Percentiles rank a stretch among this genome's conserved stretches.
phyloP scores from a whole-genome alignment of 2,888 invertebrate species.

The Cactoblastis cactorum region DNA sequence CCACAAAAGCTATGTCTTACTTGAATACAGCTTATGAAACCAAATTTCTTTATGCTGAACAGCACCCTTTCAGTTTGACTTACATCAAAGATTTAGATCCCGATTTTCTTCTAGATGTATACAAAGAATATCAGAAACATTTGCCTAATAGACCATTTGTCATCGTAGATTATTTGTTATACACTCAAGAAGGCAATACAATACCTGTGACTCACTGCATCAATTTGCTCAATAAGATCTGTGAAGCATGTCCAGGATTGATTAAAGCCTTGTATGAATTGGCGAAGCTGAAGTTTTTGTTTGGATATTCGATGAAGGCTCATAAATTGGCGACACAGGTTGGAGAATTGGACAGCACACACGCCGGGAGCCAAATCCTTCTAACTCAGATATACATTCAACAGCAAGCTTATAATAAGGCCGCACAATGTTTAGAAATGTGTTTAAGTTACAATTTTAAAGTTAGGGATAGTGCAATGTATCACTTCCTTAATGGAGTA shows the following conservation, averaged over 20 bases:
- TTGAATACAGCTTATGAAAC: conserved; percentile 82
- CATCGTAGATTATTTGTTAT: conserved; percentile 62
- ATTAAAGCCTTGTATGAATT: conserved; percentile 83
- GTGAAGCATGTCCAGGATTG: conserved; percentile 90
- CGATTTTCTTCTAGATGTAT: conserved; percentile 89
- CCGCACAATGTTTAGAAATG: conserved; percentile 91
- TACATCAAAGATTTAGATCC: conserved; percentile 90
- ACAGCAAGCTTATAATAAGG: conserved; percentile 84
- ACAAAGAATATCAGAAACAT: conserved; percentile 86
- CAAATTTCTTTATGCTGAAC: conserved; percentile 51
- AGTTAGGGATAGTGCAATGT: conserved; percentile 93
- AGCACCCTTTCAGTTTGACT: conserved; percentile 84
- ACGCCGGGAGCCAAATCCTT: conserved; percentile 90
- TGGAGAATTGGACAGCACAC: conserved; percentile 87
- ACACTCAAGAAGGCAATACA: conserved; percentile 66
- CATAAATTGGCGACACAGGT: conserved; percentile 85
- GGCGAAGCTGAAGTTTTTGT: conserved; percentile 89
- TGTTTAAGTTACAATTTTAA: conserved; percentile 96
- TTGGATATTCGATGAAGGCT: conserved; percentile 87
- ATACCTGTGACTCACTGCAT: conserved; percentile 77
- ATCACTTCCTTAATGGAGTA: conserved; percentile 91
- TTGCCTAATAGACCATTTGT: conserved; percentile 82
- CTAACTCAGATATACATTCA: conserved; percentile 91
- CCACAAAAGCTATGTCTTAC: conserved; percentile 75
- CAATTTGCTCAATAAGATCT: conserved; percentile 84